Percentiles rank a stretch among this genome's conserved stretches.
Conservation (phyloP, 2,888 invertebrate species). For the Dasysyrphus albostriatus region DNA sequence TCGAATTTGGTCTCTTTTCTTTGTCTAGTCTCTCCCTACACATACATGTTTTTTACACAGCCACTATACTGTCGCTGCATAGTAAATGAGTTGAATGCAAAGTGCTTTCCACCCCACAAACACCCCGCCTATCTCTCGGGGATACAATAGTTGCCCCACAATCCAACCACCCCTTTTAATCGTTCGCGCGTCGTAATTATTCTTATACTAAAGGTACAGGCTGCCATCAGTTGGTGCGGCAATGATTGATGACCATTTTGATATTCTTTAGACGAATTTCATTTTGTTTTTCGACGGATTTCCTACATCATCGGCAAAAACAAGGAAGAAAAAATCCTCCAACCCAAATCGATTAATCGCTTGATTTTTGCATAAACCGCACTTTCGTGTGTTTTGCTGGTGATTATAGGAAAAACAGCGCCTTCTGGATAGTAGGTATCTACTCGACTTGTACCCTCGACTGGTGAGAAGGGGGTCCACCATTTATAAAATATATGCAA, state of each 20-base stretch:
- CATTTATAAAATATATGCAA: conserved; percentile 45
- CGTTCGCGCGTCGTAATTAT: conserved; percentile 70
- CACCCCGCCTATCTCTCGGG: conserved; percentile 3
- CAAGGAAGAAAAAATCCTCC: conserved; percentile 30
- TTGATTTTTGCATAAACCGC: conserved; percentile 72
- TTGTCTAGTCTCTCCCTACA: conserved; percentile 26
- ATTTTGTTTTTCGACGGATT: neutral
- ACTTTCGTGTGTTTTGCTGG: conserved; percentile 54
- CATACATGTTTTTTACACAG: conserved; percentile 1
- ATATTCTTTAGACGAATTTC: conserved; percentile 59
- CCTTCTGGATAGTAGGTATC: conserved; percentile 4
- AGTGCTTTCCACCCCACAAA: conserved; percentile 38
- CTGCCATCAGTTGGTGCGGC: conserved; percentile 70
- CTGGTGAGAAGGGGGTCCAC: neutral
- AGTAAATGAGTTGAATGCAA: conserved; percentile 54
- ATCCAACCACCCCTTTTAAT: conserved; percentile 53
- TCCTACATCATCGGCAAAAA: conserved; percentile 27
- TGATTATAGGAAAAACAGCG: conserved; percentile 9
- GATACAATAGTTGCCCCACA: neutral
- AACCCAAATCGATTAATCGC: conserved; percentile 68
- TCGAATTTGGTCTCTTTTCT: conserved; percentile 53
- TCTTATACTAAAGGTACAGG: conserved; percentile 69
- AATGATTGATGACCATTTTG: conserved; percentile 75
- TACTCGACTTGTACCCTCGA: neutral
- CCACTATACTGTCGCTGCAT: conserved; percentile 43